These are phyloP conservation scores for Muschampia plurimacula DNA, from an alignment of 2,888 invertebrate species.

Conservation along the genomic window DNA sequence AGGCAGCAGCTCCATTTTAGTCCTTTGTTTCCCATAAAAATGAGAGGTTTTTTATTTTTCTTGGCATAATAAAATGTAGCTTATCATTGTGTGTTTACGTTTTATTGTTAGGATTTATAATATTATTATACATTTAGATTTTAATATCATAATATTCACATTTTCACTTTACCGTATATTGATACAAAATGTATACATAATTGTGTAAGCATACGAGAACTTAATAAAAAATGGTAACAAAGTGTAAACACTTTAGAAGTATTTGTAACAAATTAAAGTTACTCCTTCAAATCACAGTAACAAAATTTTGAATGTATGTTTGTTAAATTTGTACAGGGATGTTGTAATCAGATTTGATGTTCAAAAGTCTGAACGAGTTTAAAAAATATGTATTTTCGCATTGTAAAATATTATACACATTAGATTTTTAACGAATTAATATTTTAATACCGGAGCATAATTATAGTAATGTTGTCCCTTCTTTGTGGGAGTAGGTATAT, in stretches of 20 bases:
- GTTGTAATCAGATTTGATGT: constrained; percentile 76
- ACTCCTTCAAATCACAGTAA: constrained; percentile 82
- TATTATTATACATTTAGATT: constrained; percentile 30
- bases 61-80: constrained; percentile 24
- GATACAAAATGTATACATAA: constrained; percentile 13
- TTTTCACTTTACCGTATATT: background rate
- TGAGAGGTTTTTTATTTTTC: constrained; percentile 35
- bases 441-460: constrained; percentile 81
- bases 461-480: constrained; percentile 74
- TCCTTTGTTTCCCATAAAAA: background rate
- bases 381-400: constrained; percentile 81
- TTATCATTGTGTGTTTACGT: constrained; percentile 30
- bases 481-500: constrained; percentile 63
- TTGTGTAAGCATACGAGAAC: constrained; percentile 7
- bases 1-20: background rate
- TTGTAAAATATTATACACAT: constrained; percentile 82
- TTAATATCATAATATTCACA: constrained; percentile 25
- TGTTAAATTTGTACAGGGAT: constrained; percentile 84
- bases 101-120: constrained; percentile 32
- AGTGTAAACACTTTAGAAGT: constrained; percentile 19
- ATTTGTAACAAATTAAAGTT: constrained; percentile 40
- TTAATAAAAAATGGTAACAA: constrained; percentile 9
- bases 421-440: constrained; percentile 79
- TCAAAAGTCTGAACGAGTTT: constrained; percentile 82
- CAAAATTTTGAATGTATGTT: constrained; percentile 77